Evolutionary conservation across 2,888 invertebrate species (phyloP).

Genomic region (Latrodectus hesperus): DNA sequence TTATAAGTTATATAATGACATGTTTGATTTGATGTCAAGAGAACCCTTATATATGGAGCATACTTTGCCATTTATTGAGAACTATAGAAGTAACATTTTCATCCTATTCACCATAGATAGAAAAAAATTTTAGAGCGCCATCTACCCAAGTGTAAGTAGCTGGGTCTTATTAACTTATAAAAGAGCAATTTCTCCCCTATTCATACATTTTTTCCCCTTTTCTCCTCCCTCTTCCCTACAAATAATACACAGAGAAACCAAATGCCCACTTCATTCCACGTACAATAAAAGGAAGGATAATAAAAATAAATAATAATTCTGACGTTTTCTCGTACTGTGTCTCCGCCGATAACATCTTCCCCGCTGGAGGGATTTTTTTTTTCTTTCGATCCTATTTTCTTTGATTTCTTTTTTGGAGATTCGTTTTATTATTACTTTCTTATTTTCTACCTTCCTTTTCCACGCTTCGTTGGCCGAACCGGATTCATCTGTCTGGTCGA

Average conservation of each 20-base stretch:
- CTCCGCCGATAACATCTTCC: conserved; percentile 65
- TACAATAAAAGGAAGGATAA: not conserved
- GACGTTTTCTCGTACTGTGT: conserved; percentile 34
- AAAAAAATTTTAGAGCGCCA: too few species aligned
- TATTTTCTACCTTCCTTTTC: conserved; percentile 25
- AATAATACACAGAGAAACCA: not conserved
- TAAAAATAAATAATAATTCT: not conserved
- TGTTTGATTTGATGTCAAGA: too few species aligned
- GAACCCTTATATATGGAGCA: too few species aligned
- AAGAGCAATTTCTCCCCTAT: too few species aligned
- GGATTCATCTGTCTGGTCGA: conserved; percentile 68
- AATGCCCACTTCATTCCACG: conserved; percentile 7
- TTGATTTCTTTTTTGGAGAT: conserved; percentile 6
- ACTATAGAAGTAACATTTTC: too few species aligned
- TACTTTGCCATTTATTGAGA: too few species aligned
- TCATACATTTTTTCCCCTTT: not conserved
- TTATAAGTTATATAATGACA: too few species aligned
- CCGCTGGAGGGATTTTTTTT: conserved; percentile 44
- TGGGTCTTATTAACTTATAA: too few species aligned
- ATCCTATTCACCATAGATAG: too few species aligned
- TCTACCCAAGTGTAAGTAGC: too few species aligned
- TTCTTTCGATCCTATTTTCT: not conserved
- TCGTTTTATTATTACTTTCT: conserved; percentile 20
- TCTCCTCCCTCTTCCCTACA: not conserved
- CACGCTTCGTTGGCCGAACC: conserved; percentile 65